Evolutionary conservation across 1,140 invertebrate species (phyloP).

Genomic region (Brachionus rubens): DNA sequence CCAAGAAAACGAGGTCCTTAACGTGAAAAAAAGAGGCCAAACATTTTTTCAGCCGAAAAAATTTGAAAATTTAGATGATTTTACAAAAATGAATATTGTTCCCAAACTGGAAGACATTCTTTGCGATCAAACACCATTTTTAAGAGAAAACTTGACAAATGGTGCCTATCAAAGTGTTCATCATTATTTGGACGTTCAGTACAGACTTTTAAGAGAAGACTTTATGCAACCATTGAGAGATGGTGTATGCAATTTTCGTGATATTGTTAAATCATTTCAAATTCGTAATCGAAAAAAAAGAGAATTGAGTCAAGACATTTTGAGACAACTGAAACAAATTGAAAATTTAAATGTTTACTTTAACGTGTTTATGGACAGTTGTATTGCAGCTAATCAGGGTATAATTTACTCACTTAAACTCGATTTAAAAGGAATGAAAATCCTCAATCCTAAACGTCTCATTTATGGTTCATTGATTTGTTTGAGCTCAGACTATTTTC

Average conservation of each 20-base stretch:
- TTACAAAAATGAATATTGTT: constrained; percentile 52
- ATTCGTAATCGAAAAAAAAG: not conserved
- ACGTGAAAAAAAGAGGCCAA: not conserved
- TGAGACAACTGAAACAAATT: not conserved
- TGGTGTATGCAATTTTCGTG: constrained; percentile 54
- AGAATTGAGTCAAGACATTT: not conserved
- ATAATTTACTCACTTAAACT: constrained; percentile 48
- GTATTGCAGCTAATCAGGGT: not conserved
- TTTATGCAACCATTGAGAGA: constrained; percentile 59
- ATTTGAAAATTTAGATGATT: constrained; percentile 48
- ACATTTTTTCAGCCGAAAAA: not conserved
- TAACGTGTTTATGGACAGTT: not conserved
- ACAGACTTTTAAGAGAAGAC: constrained; percentile 72
- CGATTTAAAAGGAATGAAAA: constrained; percentile 25
- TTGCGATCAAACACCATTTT: constrained; percentile 50
- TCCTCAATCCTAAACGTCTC: constrained; percentile 62
- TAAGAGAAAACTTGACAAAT: constrained; percentile 65
- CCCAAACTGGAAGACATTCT: constrained; percentile 53
- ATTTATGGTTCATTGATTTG: constrained; percentile 62
- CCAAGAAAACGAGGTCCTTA: not conserved
- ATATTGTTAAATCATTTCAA: not conserved
- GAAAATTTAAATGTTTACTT: not conserved
- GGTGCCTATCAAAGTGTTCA: constrained; percentile 66
- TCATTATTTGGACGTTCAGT: constrained; percentile 73
- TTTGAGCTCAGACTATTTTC: not conserved